phyloP scores from a whole-genome alignment of 2,113 vertebrate species.

The Scortum barcoo region DNA sequence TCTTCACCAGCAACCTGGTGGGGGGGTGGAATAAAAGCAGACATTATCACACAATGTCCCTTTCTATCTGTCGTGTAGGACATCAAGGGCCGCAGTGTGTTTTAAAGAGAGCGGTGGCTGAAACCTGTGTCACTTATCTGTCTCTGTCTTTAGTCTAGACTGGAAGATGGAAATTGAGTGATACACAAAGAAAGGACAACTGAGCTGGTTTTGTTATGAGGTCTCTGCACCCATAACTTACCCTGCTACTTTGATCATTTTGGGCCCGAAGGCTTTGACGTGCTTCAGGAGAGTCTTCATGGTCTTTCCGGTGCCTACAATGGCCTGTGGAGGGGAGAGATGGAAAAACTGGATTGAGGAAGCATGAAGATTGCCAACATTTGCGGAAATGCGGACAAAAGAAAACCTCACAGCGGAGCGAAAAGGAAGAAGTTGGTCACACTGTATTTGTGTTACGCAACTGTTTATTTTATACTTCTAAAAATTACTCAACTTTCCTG shows the following conservation, averaged over 20 bases:
- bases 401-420: not conserved
- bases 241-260: slow-evolving; percentile 95
- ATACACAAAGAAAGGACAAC: slow-evolving; percentile 53
- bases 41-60: slow-evolving; percentile 1
- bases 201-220: slow-evolving; percentile 32
- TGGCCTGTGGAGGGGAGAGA: slow-evolving; percentile 83
- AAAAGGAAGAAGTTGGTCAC: slow-evolving; percentile 44
- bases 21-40: slow-evolving; percentile 42
- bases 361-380: slow-evolving; percentile 8
- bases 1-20: slow-evolving; percentile 95
- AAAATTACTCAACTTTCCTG: not conserved
- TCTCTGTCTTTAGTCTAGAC: slow-evolving; percentile 58
- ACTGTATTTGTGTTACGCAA: slow-evolving; percentile 13
- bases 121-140: slow-evolving; percentile 22
- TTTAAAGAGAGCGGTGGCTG: slow-evolving; percentile 17
- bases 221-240: slow-evolving; percentile 74
- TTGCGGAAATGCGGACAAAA: slow-evolving; percentile 28
- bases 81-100: slow-evolving; percentile 7
- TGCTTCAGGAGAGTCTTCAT: slow-evolving; percentile 90
- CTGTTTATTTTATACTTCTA: not conserved
- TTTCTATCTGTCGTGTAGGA: not conserved
- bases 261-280: slow-evolving; percentile 89
- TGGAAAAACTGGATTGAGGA: slow-evolving; percentile 32
- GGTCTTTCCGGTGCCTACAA: slow-evolving; percentile 92
- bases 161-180: slow-evolving; percentile 46